Evolutionary conservation across 2,888 invertebrate species (phyloP), one percentile per base, ranked within the genome.

Genomic region (Epirrhoe alternata): DNA sequence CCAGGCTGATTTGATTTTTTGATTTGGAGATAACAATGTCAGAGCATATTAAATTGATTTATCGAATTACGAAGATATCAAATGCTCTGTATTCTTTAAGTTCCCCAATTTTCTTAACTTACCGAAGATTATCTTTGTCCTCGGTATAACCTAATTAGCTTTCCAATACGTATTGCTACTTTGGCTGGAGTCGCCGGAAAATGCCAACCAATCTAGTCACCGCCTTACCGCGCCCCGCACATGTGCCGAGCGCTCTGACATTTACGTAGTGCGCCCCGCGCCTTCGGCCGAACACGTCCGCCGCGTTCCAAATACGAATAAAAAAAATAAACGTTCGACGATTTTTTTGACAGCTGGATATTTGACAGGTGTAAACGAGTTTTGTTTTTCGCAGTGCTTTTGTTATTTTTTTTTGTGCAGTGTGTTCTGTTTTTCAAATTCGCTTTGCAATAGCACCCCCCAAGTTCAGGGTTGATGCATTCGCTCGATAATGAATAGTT

Each of bases 391-490:
- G 35, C 66, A 67, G 66, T 74, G 60, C 61, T 71, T 75, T 76
- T 78, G 76, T 76, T 52, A 68, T 73, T 74, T 74, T 68, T 76
- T 77, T 74, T 73, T 76, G 73, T 61, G 76, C 74, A 80, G 80
- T 84, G 86, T 78, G 78, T 80, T 79, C 24, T 6, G 78, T 78
- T 75, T 78, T 76, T 30, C 80, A 82, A 81, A 78, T 77, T 83
- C 84, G 82, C 84, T 88, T 81, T 85, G 86, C 84, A 86, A 84
- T 75, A 87, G 88, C 87, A 84, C 89, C 92, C 89, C n/a, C 87
- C 91, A 93, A 92, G 92, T 92, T 92, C 92, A 92, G 80, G 91
- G 91, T 83, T 90, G 87, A 89, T 93, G 92, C 92, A 92, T 89
- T 87, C 86, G 91, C 86, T 92, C 91, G 82, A 90, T 92, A 91